These are phyloP conservation scores for Ochropleura leucogaster DNA, from an alignment of 2,888 invertebrate species.

Conservation along the genomic window DNA sequence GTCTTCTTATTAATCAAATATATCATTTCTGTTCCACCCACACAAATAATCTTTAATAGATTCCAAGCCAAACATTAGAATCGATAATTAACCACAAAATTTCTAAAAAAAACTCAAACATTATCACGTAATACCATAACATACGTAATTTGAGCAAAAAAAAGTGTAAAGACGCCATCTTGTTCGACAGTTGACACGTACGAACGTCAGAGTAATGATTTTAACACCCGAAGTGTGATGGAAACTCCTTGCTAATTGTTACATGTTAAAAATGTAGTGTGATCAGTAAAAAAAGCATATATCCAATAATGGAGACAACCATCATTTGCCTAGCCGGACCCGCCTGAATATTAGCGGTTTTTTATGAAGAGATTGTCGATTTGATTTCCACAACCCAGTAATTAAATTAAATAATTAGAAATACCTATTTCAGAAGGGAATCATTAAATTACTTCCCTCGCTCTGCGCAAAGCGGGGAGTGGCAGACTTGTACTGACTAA, in stretches of 20 bases:
- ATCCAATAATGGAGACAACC: background rate
- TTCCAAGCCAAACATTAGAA: slow-evolving; percentile 1
- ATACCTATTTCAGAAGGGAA: too few relatives aligned
- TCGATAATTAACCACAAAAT: slow-evolving; percentile 38
- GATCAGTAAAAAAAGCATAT: background rate
- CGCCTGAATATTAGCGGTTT: too few relatives aligned
- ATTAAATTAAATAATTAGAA: too few relatives aligned
- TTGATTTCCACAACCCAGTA: background rate
- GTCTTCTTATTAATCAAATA: slow-evolving; percentile 3
- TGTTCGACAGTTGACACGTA: slow-evolving; percentile 45
- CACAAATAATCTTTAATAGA: background rate
- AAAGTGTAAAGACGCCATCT: slow-evolving; percentile 54
- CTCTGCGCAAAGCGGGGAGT: too few relatives aligned
- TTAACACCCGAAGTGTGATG: slow-evolving; percentile 45
- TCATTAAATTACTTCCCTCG: too few relatives aligned
- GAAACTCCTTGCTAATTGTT: slow-evolving; percentile 24
- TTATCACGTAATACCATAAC: slow-evolving; percentile 40
- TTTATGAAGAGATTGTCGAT: background rate
- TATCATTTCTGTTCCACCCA: background rate
- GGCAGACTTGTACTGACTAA: too few relatives aligned
- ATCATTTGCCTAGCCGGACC: background rate
- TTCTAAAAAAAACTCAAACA: slow-evolving; percentile 44
- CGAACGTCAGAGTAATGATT: slow-evolving; percentile 38
- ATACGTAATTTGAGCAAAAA: slow-evolving; percentile 46
- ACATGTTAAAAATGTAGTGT: slow-evolving; percentile 13